A percentile compares a stretch with the other conserved stretches of the same genome.
These are phyloP conservation scores for Chloebia gouldiae DNA, from an alignment of 2,113 vertebrate genomes.

Conservation along the genomic window DNA sequence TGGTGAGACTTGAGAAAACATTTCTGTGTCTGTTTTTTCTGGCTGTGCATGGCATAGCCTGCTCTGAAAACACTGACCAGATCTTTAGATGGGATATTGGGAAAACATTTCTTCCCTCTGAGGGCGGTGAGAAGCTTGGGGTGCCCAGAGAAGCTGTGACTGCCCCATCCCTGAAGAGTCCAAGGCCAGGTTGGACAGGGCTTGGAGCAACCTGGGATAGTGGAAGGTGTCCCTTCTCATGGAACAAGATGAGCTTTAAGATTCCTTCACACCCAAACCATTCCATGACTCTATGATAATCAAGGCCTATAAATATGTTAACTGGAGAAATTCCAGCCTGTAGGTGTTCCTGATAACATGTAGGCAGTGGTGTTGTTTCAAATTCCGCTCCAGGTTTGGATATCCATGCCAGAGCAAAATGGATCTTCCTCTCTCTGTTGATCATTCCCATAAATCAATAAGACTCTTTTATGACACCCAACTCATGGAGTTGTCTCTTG, in stretches of 20 bases:
- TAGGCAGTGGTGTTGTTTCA: background rate
- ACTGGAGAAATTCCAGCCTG: background rate
- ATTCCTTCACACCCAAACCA: background rate
- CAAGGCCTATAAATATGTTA: background rate
- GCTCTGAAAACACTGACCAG: background rate
- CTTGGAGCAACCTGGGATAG: background rate
- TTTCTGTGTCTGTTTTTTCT: background rate
- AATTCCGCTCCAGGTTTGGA: background rate
- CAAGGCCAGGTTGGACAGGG: accelerated
- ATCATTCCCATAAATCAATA: background rate
- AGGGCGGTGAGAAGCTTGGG: background rate
- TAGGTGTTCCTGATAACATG: no score
- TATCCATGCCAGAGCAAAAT: background rate
- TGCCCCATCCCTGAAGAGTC: background rate
- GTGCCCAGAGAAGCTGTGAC: background rate
- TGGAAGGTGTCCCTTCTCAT: no score
- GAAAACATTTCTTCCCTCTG: background rate
- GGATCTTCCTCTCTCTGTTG: background rate
- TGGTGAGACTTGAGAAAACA: background rate
- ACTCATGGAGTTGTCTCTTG: background rate
- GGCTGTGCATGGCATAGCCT: background rate
- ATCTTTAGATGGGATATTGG: background rate
- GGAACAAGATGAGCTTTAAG: background rate
- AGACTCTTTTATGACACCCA: background rate
- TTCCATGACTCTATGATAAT: no score